A percentile compares a stretch with the other conserved stretches of the same genome.
Conservation (phyloP, 2,888 invertebrate species). For the Yponomeuta cagnagella region DNA sequence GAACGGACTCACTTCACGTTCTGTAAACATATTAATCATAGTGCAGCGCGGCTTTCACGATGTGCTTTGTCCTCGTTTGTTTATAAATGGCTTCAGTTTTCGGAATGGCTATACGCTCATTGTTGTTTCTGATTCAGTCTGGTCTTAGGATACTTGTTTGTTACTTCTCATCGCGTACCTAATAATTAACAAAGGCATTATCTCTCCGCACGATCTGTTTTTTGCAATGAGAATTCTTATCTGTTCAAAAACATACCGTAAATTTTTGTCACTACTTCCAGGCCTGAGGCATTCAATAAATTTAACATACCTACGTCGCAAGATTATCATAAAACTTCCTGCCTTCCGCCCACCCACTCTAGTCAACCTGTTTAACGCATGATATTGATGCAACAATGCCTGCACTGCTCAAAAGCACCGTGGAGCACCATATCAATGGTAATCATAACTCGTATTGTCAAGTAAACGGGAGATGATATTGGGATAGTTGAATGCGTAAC, state of each 20-base stretch:
- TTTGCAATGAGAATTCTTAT: background rate
- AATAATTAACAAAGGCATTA: background rate
- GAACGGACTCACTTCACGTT: conserved; percentile 20
- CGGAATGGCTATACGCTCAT: background rate
- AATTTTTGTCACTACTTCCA: background rate
- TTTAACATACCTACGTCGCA: background rate
- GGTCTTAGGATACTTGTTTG: background rate
- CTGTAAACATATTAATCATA: conserved; percentile 24
- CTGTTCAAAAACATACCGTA: background rate
- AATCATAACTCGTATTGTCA: background rate
- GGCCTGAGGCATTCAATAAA: background rate
- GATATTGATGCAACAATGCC: conserved; percentile 2
- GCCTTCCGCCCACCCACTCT: conserved; percentile 11
- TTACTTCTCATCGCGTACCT: background rate
- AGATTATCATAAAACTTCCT: conserved; percentile 14
- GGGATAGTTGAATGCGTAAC: background rate
- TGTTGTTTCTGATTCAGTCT: background rate
- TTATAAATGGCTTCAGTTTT: conserved; percentile 19
- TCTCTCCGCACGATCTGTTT: background rate
- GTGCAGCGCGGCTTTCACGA: conserved; percentile 34
- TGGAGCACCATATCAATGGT: background rate
- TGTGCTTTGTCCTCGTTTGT: conserved; percentile 19
- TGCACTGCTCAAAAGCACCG: conserved; percentile 3
- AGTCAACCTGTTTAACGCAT: conserved; percentile 10
- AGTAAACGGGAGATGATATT: background rate